Percentiles rank a stretch among this genome's conserved stretches.
Conservation (phyloP, 2,888 invertebrate genomes). For the Cosmia trapezina region DNA sequence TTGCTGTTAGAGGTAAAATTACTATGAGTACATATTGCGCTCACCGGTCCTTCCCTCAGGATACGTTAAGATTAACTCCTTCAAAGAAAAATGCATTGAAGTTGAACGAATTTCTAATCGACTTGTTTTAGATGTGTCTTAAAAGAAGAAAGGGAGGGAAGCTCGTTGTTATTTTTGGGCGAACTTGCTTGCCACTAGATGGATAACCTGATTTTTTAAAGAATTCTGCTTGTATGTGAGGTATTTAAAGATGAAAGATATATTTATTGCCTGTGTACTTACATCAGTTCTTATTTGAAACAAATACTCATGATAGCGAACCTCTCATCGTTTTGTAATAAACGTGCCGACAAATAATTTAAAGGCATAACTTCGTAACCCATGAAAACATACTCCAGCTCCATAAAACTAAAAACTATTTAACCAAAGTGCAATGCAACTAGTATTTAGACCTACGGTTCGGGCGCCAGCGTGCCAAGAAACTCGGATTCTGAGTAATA, state of each 20-base stretch:
- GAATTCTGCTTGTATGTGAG: not conserved
- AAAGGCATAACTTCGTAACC: not conserved
- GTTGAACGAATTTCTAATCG: constrained; percentile 15
- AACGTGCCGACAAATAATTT: constrained; percentile 14
- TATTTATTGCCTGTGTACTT: too few relatives aligned
- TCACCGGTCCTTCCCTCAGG: not conserved
- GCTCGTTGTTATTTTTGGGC: not conserved
- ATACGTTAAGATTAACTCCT: constrained; percentile 15
- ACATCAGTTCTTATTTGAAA: not conserved
- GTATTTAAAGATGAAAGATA: not conserved
- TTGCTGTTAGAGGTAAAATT: not conserved
- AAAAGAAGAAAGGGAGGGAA: not conserved
- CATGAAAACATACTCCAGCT: constrained; percentile 13
- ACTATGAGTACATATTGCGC: constrained; percentile 3
- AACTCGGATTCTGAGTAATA: constrained; percentile 53
- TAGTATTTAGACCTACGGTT: not conserved
- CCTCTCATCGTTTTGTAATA: not conserved
- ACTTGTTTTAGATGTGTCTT: constrained; percentile 2
- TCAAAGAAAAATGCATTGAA: constrained; percentile 5
- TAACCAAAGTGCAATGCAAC: constrained; percentile 15
- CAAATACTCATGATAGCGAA: not conserved
- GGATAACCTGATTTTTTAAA: not conserved
- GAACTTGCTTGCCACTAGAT: not conserved
- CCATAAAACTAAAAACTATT: constrained; percentile 51
- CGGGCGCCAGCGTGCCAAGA: constrained; percentile 50